Percentiles rank a stretch among this genome's conserved stretches.
These are phyloP conservation scores for Myoxocephalus aenaeus DNA, from an alignment of 2,797 vertebrate species.

Conservation along the genomic window DNA sequence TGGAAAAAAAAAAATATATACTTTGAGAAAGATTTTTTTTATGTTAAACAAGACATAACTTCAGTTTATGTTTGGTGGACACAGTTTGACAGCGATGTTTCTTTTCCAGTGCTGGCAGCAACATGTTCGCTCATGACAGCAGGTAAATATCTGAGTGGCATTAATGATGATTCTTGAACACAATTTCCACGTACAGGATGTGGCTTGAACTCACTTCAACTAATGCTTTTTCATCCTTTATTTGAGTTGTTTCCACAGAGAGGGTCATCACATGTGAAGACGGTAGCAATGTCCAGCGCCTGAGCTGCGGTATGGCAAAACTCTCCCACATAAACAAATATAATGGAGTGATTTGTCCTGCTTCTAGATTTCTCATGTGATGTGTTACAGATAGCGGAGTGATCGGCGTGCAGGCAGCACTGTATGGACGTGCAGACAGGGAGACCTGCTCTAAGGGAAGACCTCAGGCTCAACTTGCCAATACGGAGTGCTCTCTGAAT, in stretches of 20 bases:
- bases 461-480: neutral
- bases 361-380: neutral
- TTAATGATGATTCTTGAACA: neutral
- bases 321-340: neutral
- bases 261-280: neutral
- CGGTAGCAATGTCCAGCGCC: neutral
- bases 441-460: slow-evolving; percentile 23
- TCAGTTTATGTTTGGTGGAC: neutral
- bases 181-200: neutral
- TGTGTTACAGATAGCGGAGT: slow-evolving; percentile 37
- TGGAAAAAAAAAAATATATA: no score
- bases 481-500: slow-evolving; percentile 16
- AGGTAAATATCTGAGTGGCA: slow-evolving; percentile 14
- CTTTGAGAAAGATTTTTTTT: no score
- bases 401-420: slow-evolving; percentile 40
- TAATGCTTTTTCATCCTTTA: neutral
- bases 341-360: neutral
- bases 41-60: no score
- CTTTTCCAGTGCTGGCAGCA: slow-evolving; percentile 25
- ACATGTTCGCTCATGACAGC: neutral
- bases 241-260: slow-evolving; percentile 10
- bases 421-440: slow-evolving; percentile 39
- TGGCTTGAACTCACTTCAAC: neutral
- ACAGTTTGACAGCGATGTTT: slow-evolving; percentile 9
- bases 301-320: slow-evolving; percentile 34